phyloP scores from a whole-genome alignment of 2,113 vertebrate genomes.

The Pyxicephalus adspersus region DNA sequence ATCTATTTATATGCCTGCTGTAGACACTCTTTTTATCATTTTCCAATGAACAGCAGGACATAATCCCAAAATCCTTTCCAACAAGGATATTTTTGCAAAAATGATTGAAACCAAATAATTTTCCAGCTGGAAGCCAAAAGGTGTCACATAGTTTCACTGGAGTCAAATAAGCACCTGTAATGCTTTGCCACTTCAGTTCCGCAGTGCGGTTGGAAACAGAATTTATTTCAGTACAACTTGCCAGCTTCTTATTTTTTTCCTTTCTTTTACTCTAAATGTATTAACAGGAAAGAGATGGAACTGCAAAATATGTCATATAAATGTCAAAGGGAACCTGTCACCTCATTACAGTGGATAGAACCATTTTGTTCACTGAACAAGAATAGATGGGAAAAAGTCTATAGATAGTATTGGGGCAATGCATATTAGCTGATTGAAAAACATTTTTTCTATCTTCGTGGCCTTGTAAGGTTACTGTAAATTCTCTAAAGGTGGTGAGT shows the following conservation, averaged over 20 bases:
- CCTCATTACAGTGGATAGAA: background rate
- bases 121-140: constrained; percentile 49
- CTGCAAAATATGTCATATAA: constrained; percentile 26
- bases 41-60: constrained; percentile 53
- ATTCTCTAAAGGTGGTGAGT: too few species aligned
- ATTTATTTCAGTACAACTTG: constrained; percentile 21
- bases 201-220: constrained; percentile 41
- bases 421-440: too few species aligned
- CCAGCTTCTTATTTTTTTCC: constrained; percentile 16
- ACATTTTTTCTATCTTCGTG: too few species aligned
- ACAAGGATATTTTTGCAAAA: constrained; percentile 49
- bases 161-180: constrained; percentile 52
- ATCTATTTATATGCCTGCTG: constrained; percentile 52
- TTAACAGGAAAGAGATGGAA: constrained; percentile 23
- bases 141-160: constrained; percentile 49
- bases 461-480: too few species aligned
- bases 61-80: constrained; percentile 54
- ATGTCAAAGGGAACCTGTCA: background rate
- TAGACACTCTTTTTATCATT: constrained; percentile 49
- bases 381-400: too few species aligned
- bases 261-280: constrained; percentile 32
- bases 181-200: constrained; percentile 39
- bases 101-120: constrained; percentile 50
- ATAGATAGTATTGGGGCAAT: too few species aligned
- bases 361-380: too few species aligned